phyloP scores from a whole-genome alignment of 2,888 invertebrate species.

The Latheticus oryzae region DNA sequence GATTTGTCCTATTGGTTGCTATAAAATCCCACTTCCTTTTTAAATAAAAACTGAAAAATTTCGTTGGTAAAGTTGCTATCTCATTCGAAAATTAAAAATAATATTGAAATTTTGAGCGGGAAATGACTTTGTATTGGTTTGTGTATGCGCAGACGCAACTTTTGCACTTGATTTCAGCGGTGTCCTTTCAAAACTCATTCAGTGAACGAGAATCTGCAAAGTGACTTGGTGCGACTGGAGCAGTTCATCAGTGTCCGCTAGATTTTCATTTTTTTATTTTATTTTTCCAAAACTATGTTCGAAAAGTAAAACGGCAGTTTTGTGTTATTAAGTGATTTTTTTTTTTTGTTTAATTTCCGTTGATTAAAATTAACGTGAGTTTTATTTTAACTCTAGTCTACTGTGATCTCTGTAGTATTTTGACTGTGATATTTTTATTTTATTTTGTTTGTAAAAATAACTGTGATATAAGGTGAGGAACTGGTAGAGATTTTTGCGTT shows the following conservation, averaged over 20 bases:
- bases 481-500: constrained; percentile 17
- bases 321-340: constrained; percentile 30
- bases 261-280: constrained; percentile 9
- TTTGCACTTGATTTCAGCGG: constrained; percentile 41
- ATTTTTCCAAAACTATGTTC: constrained; percentile 25
- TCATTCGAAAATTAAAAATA: constrained; percentile 41
- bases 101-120: constrained; percentile 40
- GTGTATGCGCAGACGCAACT: constrained; percentile 36
- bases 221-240: constrained; percentile 31
- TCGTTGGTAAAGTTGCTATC: constrained; percentile 5
- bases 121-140: constrained; percentile 40
- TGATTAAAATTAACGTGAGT: constrained; percentile 37
- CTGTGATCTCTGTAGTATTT: constrained; percentile 38
- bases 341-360: constrained; percentile 27
- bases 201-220: constrained; percentile 35
- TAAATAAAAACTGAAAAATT: constrained; percentile 27
- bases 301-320: constrained; percentile 22
- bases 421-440: constrained; percentile 39
- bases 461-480: constrained; percentile 41
- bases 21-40: constrained; percentile 31
- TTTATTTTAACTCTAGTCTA: constrained; percentile 32
- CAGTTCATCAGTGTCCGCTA: constrained; percentile 29
- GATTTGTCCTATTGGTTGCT: constrained; percentile 24
- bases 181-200: constrained; percentile 46
- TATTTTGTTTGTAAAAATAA: constrained; percentile 37